Evolutionary conservation across 2,113 vertebrate genomes (phyloP).

Genomic region (Ifrita kowaldi): DNA sequence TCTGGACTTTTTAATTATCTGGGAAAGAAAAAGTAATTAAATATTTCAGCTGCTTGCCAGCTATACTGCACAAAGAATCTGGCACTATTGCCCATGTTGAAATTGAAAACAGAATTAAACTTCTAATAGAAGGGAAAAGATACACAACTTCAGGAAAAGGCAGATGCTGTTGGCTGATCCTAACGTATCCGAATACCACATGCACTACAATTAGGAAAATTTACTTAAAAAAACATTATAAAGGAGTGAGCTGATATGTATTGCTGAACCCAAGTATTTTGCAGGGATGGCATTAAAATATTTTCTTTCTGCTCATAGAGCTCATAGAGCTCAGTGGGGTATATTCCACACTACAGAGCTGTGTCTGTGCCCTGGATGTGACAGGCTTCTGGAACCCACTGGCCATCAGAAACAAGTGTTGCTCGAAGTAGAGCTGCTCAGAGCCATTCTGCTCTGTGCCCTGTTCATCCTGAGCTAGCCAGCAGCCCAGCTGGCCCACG

Average conservation of each 20-base stretch:
- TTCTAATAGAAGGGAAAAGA: background rate
- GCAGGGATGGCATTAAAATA: background rate
- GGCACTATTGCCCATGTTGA: background rate
- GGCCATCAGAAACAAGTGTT: background rate
- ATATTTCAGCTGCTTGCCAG: background rate
- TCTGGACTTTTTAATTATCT: background rate
- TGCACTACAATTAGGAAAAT: background rate
- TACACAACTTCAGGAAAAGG: background rate
- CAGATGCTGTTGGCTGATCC: background rate
- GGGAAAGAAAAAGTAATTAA: background rate
- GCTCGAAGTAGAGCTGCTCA: background rate
- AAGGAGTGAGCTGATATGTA: background rate
- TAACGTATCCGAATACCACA: background rate
- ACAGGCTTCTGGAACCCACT: background rate
- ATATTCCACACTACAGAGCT: background rate
- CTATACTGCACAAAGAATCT: background rate
- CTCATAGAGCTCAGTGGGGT: background rate
- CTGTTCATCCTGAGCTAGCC: accelerated
- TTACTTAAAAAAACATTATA: background rate
- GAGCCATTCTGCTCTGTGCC: background rate
- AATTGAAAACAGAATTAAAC: background rate
- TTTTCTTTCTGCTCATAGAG: background rate
- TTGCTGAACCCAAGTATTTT: background rate
- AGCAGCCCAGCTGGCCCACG: background rate
- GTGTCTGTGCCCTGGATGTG: accelerated